These are phyloP conservation scores for Palythoa caribaeorum DNA, from an alignment of 92 coral and sea anemone genomes.

Conservation along the genomic window DNA sequence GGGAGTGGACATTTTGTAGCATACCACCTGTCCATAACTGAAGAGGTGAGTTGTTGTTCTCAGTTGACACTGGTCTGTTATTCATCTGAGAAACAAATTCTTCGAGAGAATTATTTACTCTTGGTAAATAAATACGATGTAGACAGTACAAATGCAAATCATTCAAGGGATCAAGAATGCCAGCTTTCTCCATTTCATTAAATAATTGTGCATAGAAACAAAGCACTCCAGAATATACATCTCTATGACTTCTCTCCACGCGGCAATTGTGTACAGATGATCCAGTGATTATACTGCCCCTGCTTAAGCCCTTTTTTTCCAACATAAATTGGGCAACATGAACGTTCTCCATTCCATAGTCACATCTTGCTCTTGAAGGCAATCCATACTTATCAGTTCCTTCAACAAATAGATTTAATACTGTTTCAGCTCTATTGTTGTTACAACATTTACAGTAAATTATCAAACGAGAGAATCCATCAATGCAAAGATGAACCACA, in stretches of 20 bases:
- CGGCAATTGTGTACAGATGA: conserved; percentile 76
- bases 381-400: conserved; percentile 58
- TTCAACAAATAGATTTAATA: conserved; percentile 52
- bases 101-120: conserved; percentile 70
- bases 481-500: conserved; percentile 68
- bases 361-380: conserved; percentile 65
- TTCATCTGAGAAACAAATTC: conserved; percentile 63
- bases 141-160: conserved; percentile 71
- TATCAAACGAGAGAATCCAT: conserved; percentile 69
- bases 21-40: conserved; percentile 66
- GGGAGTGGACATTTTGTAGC: conserved; percentile 53
- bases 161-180: conserved; percentile 71
- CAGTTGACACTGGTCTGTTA: conserved; percentile 60
- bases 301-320: conserved; percentile 56
- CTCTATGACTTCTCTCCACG: conserved; percentile 70
- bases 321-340: conserved; percentile 70
- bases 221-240: conserved; percentile 71
- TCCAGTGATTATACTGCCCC: conserved; percentile 81
- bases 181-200: conserved; percentile 59
- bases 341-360: conserved; percentile 75
- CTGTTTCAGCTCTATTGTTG: conserved; percentile 76
- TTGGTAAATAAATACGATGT: conserved; percentile 70
- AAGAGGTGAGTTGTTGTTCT: conserved; percentile 52
- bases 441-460: conserved; percentile 63
- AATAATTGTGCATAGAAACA: conserved; percentile 67